Base-by-base conservation (phyloP, 2,113 vertebrate genomes). In the Pomatorhinus ruficollis region DNA sequence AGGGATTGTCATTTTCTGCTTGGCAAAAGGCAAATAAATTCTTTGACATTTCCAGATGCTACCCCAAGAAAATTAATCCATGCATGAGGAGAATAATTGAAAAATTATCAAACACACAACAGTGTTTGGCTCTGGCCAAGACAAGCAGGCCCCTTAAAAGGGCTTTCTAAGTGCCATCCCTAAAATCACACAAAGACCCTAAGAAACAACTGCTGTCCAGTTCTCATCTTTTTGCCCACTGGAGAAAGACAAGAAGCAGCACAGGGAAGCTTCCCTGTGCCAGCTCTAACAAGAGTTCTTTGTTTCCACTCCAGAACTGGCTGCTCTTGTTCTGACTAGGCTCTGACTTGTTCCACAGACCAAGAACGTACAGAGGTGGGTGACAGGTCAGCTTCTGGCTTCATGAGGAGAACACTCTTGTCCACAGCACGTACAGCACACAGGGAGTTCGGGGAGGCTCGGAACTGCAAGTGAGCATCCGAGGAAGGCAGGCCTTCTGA, bases 371-470 rank as follows among this genome's bases (percentile, higher is more conserved):
- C 98, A 23, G 83, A 97, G 40, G 78, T 37, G 1, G 97, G 66
- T 3, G 96, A 98, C 40, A 99, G 97, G 21, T 98, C 97, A 18
- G 98, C 95, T 66, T 98, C 98, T 0, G 98, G 95, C 50, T 97
- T 98, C 96, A 98, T 61, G 83, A 99, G 97, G 52, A 98, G 98
- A 56, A 99, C 96, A 0, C 99, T 99, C 89, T 98, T 97, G 95
- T 99, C 99, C 23, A 99, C 97, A 11, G 97, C 98, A 4, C 98
- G 98, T 42, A 99, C 82, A 3, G 98, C 99, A 2, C 99, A 99
- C 47, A 99, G 97, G 23, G 99, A 99, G 39, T 97, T 66, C 0
- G 98, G 97, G 14, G 96, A 94, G 22, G 99, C 98, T 5, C 10
- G 94, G 53, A 99, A 69, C 21, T 60, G 94, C 82, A 99, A 92